Base-by-base conservation (phyloP, 2,113 vertebrate species). In the Oncorhynchus nerka region DNA sequence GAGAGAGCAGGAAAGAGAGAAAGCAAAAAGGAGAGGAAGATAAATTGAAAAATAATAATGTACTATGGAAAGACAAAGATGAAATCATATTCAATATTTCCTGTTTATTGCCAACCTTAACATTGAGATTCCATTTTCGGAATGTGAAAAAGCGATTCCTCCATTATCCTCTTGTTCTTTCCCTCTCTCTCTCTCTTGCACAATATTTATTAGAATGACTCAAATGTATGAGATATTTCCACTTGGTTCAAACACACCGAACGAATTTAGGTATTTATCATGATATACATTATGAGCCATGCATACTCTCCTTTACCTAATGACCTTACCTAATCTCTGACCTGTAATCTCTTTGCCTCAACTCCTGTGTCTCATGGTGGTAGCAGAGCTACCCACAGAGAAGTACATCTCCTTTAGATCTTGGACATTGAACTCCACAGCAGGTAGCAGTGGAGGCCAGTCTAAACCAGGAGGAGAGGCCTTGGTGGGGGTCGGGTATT, bases 41-140 rank as follows among this genome's bases (percentile, higher is more conserved):
- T 6, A 61, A 24, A 66, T 13, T 26, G 15, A 45, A 24, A 45
- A 22, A 65, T 13, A 4, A n/a, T 20, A 1, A 20, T 9, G 11
- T 48, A 1, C 12, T 19, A 26, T 20, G 48, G 68, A 48, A 1
- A 24, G 68, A 70, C 34, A 11, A 13, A 24, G n/a, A 16, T n/a
- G 20, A 45, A 22, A 69, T 28, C 65, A 12, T 11, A 9, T 67
- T 28, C n/a, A 24, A 65, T 24, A 26, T 65, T 4, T 67, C 65
- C n/a, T 30, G 24, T 81, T 86, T 71, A 76, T 73, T 70, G 70
- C 22, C 88, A 79, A 87, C 88, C 84, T 88, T 87, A 16, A 5
- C 16, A 55, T 51, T 51, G 6, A 34, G 9, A 51, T 51, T 51
- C 15, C 49, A 51, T 51, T 51, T 51, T 8, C 39, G 3, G 9